Evolutionary conservation across 2,113 vertebrate genomes (phyloP).

Genomic region (Hyla sarda): DNA sequence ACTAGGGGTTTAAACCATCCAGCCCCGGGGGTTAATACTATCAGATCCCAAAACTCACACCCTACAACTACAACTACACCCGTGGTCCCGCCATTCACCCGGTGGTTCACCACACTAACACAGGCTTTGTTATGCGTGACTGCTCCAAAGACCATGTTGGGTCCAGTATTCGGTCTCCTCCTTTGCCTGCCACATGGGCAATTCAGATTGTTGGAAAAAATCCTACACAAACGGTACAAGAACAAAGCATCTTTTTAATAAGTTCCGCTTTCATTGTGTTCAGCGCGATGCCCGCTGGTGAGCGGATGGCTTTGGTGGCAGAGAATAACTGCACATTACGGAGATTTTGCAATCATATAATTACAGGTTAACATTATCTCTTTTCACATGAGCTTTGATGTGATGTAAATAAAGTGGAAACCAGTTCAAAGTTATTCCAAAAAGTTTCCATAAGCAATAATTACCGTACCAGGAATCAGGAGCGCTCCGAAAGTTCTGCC

Average conservation of each 20-base stretch:
- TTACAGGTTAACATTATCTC: slow-evolving; percentile 38
- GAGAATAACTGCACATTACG: background rate
- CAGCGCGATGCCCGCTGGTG: background rate
- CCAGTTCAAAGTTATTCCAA: slow-evolving; percentile 17
- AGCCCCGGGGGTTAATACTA: too few relatives aligned
- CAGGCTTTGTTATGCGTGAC: background rate
- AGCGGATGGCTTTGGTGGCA: background rate
- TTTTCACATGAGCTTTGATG: slow-evolving; percentile 33
- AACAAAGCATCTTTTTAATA: background rate
- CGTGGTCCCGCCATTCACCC: too few relatives aligned
- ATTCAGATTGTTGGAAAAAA: background rate
- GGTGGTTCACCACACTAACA: too few relatives aligned
- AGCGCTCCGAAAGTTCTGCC: slow-evolving; percentile 8
- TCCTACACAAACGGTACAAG: background rate
- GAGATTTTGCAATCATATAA: slow-evolving; percentile 26
- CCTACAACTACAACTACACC: too few relatives aligned
- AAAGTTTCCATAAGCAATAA: slow-evolving; percentile 18
- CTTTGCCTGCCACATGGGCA: background rate
- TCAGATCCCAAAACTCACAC: too few relatives aligned
- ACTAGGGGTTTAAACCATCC: too few relatives aligned
- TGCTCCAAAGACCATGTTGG: background rate
- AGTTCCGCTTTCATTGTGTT: background rate
- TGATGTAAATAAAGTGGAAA: slow-evolving; percentile 33
- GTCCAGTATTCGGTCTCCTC: background rate
- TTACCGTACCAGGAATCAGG: background rate